Percentiles rank a stretch among this genome's conserved stretches.
These are phyloP conservation scores for Crossaster papposus DNA, from an alignment of 53 echinoderm and acorn worm species.

Conservation along the genomic window DNA sequence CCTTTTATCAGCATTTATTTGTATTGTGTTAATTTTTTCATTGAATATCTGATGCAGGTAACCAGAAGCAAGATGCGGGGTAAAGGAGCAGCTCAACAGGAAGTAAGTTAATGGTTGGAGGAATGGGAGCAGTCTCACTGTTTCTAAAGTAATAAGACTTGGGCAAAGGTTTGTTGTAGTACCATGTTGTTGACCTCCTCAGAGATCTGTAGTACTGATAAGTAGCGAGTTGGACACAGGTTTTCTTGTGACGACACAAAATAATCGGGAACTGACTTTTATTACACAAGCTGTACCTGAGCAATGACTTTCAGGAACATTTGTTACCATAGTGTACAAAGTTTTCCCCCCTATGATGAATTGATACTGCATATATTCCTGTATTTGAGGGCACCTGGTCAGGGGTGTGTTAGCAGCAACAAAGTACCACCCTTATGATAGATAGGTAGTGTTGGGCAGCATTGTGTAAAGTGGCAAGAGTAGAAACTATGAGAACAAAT, in stretches of 20 bases:
- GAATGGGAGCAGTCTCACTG: neutral
- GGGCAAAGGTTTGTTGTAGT: neutral
- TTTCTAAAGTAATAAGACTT: neutral
- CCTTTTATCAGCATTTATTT: neutral
- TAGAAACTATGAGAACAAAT: no score
- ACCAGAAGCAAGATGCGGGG: conserved; percentile 42
- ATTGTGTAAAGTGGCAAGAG: conserved; percentile 38
- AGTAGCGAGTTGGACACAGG: neutral
- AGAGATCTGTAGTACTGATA: neutral
- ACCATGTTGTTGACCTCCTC: neutral
- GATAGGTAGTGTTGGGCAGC: conserved; percentile 43
- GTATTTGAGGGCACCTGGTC: neutral
- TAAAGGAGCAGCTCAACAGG: conserved; percentile 34
- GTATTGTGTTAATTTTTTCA: neutral
- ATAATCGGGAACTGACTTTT: neutral
- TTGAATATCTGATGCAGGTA: conserved; percentile 2
- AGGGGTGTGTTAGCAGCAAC: conserved; percentile 42
- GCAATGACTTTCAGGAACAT: no score
- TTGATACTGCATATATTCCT: neutral
- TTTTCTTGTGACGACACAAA: no score
- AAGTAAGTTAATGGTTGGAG: conserved; percentile 21
- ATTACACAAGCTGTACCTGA: no score
- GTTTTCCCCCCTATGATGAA: no score
- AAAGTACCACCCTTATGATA: conserved; percentile 54
- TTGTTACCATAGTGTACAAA: neutral